These are phyloP conservation scores for Xestia sexstrigata DNA, from an alignment of 2,888 invertebrate genomes.

Conservation along the genomic window DNA sequence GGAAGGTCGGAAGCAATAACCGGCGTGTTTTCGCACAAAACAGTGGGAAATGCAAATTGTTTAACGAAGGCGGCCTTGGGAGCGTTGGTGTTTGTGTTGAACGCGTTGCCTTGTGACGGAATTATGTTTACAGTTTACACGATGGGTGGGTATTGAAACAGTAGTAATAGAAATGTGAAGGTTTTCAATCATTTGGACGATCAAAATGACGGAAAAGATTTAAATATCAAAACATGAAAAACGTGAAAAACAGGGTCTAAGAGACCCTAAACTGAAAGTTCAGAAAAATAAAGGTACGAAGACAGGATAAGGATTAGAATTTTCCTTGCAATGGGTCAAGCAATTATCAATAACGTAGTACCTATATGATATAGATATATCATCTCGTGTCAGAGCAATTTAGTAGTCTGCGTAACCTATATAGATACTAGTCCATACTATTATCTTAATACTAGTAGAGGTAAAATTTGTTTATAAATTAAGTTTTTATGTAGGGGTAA, in stretches of 20 bases:
- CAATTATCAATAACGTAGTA: not conserved
- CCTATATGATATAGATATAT: too few relatives aligned
- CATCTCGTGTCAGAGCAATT: not conserved
- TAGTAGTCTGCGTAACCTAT: not conserved
- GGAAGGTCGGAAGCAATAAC: slow-evolving; percentile 54
- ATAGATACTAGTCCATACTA: too few relatives aligned
- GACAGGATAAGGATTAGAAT: not conserved
- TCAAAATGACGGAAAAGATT: not conserved
- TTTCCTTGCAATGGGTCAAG: not conserved
- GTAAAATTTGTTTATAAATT: too few relatives aligned
- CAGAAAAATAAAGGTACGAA: not conserved
- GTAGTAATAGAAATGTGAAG: not conserved
- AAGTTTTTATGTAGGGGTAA: too few relatives aligned
- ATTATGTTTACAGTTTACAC: slow-evolving; percentile 1
- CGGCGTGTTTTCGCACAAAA: slow-evolving; percentile 57
- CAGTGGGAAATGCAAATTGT: slow-evolving; percentile 57
- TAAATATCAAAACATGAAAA: not conserved
- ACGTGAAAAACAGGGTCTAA: too few relatives aligned
- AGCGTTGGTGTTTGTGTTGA: slow-evolving; percentile 29
- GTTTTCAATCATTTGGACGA: not conserved
- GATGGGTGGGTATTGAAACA: slow-evolving; percentile 5
- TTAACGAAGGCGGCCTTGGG: slow-evolving; percentile 46
- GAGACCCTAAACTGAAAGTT: not conserved
- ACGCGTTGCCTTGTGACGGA: slow-evolving; percentile 11
- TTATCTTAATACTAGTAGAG: too few relatives aligned